A percentile compares a stretch with the other conserved stretches of the same genome.
phyloP scores from a whole-genome alignment of 2,888 invertebrate species.

The Lepidonotus clava region DNA sequence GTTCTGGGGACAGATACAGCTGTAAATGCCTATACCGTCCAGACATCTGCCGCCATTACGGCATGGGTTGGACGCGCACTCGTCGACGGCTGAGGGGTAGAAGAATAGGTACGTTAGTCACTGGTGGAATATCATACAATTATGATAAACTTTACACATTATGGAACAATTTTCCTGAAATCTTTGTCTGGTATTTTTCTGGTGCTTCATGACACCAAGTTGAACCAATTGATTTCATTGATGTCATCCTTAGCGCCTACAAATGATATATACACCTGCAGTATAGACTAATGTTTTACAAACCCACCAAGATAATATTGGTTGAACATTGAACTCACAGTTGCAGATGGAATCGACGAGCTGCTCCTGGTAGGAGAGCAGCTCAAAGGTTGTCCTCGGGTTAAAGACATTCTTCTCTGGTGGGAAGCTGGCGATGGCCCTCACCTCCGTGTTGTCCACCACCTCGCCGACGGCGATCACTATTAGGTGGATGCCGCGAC shows the following conservation, averaged over 20 bases:
- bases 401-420: slow-evolving; percentile 63
- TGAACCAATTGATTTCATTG: no score
- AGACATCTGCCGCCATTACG: slow-evolving; percentile 33
- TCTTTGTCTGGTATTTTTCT: no score
- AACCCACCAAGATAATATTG: no score
- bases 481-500: slow-evolving; percentile 55
- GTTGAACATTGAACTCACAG: slow-evolving; percentile 19
- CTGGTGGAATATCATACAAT: no score
- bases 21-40: slow-evolving; percentile 39
- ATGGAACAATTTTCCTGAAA: no score
- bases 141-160: no score
- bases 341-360: slow-evolving; percentile 6
- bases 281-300: no score
- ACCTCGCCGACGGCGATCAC: slow-evolving; percentile 37
- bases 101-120: no score
- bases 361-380: not conserved
- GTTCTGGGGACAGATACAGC: slow-evolving; percentile 14
- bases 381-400: slow-evolving; percentile 44
- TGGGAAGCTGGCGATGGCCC: slow-evolving; percentile 70
- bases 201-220: no score
- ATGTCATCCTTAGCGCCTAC: no score
- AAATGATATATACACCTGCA: no score
- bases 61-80: slow-evolving; percentile 42
- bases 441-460: slow-evolving; percentile 68
- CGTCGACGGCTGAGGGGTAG: not conserved